A percentile compares a stretch with the other conserved stretches of the same genome.
Conservation (phyloP, 2,888 invertebrate genomes). For the Dryadula phaetusa region DNA sequence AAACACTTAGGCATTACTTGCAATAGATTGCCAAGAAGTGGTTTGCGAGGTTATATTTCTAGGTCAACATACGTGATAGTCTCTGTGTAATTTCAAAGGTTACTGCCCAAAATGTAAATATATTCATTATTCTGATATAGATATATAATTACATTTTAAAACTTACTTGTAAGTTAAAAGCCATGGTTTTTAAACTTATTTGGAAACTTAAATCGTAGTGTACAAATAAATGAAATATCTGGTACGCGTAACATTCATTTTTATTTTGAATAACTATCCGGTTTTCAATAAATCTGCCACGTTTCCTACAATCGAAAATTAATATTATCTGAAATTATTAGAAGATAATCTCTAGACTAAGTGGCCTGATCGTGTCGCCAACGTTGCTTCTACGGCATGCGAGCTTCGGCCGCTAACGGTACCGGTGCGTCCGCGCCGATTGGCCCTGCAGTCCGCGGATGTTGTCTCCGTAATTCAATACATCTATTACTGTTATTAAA, state of each 20-base stretch:
- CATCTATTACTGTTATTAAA: constrained; percentile 81
- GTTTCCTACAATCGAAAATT: constrained; percentile 33
- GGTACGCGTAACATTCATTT: constrained; percentile 3
- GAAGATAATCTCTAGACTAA: constrained; percentile 67
- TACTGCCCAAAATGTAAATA: not conserved
- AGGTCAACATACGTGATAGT: constrained; percentile 38
- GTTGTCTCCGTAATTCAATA: constrained; percentile 76
- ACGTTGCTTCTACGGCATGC: constrained; percentile 54
- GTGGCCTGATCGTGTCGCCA: constrained; percentile 62
- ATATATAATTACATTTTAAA: not conserved
- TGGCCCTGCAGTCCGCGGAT: constrained; percentile 73
- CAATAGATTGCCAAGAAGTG: constrained; percentile 58
- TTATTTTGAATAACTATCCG: constrained; percentile 19
- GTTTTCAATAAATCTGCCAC: constrained; percentile 26
- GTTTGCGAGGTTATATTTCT: constrained; percentile 47
- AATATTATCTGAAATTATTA: constrained; percentile 56
- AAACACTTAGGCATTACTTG: constrained; percentile 61
- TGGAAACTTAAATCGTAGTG: not conserved
- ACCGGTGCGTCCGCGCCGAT: constrained; percentile 59
- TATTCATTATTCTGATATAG: not conserved
- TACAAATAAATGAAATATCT: constrained; percentile 1
- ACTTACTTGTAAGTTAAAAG: not conserved
- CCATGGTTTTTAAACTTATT: not conserved
- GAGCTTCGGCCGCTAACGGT: constrained; percentile 67
- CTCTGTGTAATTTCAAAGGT: not conserved